Evolutionary conservation across 1,140 invertebrate genomes (phyloP), one percentile per base, ranked within the genome.

Genomic region (Heterodera schachtii): DNA sequence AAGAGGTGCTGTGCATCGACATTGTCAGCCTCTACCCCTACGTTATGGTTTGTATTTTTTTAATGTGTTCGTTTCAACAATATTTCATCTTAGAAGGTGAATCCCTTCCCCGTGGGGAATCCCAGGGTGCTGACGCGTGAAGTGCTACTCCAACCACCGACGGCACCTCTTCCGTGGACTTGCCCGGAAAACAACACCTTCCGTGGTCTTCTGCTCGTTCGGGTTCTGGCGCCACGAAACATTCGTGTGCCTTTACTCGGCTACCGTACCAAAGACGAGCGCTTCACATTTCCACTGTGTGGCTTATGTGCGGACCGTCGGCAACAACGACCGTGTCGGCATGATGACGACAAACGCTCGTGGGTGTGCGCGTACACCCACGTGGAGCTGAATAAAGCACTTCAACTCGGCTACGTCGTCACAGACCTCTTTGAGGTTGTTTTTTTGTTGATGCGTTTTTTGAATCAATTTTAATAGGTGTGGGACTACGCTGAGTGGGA

Each of bases 311-410:
- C 71, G 0, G 71, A 73, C 49, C 19, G 49, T 5, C 3, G 21
- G 1, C 71, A 73, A 73, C 71, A 73, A 31, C 71, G 21, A 13
- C 21, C 71, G 6, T 73, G 71, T 31, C 44, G 44, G 6, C 71
- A 73, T 31, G 21, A 21, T 5, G 71, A 31, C 16, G n/a, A 43
- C 46, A 16, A 43, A 13, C 4, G 73, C 0, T 74, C 73, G 7
- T 74, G 73, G 73, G 7, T 74, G 47, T 6, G 4, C 5, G 73
- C 46, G 7, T 81, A 81, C 31, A 81, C 79, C 9, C 79, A 81
- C 57, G 49, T 80, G 16, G 81, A 60, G 81, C 41, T 81, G 16
- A 81, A 81, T 46, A n/a, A 73, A 9, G 79, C 79, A 4, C 44
- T 81, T 47, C 49, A 19, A 31, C 49, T 31, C 19, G 49, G 19